Evolutionary conservation across 2,113 vertebrate genomes (phyloP).

Genomic region (Phylloscopus whistleri): DNA sequence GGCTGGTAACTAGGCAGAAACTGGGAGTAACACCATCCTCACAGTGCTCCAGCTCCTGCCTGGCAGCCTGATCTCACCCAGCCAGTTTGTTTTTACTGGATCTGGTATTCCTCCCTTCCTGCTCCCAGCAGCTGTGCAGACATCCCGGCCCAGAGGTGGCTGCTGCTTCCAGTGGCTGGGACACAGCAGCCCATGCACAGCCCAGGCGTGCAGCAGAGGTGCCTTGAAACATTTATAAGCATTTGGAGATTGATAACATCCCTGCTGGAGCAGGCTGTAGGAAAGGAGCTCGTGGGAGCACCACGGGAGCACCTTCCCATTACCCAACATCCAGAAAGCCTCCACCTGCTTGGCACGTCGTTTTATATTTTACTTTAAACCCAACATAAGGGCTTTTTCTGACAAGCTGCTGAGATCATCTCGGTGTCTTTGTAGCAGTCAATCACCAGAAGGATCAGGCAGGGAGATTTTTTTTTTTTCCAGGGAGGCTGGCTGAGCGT

Average conservation of each 20-base stretch:
- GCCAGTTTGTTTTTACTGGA: neutral
- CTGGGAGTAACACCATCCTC: neutral
- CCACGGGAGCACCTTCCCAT: neutral
- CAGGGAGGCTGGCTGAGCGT: accelerated
- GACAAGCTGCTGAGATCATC: neutral
- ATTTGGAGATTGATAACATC: neutral
- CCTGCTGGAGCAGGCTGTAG: neutral
- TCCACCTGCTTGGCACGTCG: neutral
- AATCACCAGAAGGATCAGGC: neutral
- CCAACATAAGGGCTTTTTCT: neutral
- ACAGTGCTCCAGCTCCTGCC: neutral
- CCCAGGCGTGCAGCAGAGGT: neutral
- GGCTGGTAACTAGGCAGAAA: neutral
- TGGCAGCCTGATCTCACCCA: neutral
- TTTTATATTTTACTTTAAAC: neutral
- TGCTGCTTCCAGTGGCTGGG: neutral
- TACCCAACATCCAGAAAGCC: neutral
- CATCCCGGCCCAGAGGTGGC: neutral
- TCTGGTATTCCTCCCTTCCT: neutral
- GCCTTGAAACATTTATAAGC: neutral
- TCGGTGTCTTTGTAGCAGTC: neutral
- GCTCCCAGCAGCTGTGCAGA: neutral
- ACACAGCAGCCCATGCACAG: neutral
- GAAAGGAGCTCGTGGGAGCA: neutral
- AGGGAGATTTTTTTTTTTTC: neutral